These are phyloP conservation scores for Drosophila ustulata DNA, from an alignment of 2,888 invertebrate species.

Conservation along the genomic window DNA sequence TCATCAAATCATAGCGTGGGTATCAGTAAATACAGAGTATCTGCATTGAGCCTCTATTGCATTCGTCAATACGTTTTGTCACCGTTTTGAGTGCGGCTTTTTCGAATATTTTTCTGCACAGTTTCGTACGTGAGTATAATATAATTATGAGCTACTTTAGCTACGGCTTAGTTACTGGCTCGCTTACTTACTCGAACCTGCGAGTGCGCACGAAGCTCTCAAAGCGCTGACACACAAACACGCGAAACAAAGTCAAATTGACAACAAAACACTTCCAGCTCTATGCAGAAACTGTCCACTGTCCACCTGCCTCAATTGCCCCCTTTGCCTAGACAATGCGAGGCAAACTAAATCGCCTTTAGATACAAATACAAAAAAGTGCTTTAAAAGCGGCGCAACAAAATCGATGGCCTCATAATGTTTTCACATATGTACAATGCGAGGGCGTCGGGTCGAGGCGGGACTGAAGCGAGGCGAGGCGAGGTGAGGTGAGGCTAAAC, in stretches of 20 bases:
- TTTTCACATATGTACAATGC: constrained; percentile 27
- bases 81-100: constrained; percentile 25
- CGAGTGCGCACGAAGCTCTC: constrained; percentile 44
- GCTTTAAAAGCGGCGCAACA: constrained; percentile 56
- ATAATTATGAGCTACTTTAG: constrained; percentile 78
- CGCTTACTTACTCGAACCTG: constrained; percentile 43
- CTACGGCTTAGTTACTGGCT: constrained; percentile 66
- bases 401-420: constrained; percentile 82
- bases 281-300: constrained; percentile 8
- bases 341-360: constrained; percentile 70
- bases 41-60: neutral
- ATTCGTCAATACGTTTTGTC: constrained; percentile 40
- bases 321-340: constrained; percentile 11
- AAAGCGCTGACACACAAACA: constrained; percentile 48
- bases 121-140: constrained; percentile 76
- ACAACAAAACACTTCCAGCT: constrained; percentile 45
- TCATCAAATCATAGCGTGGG: too few relatives aligned
- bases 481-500: neutral
- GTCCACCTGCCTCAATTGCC: neutral
- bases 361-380: constrained; percentile 56
- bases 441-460: constrained; percentile 9
- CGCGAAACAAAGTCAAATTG: constrained; percentile 28
- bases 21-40: constrained; percentile 32
- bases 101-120: constrained; percentile 66
- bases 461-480: neutral